phyloP scores from a whole-genome alignment of 2,113 vertebrate genomes.

The Stictonetta naevosa region DNA sequence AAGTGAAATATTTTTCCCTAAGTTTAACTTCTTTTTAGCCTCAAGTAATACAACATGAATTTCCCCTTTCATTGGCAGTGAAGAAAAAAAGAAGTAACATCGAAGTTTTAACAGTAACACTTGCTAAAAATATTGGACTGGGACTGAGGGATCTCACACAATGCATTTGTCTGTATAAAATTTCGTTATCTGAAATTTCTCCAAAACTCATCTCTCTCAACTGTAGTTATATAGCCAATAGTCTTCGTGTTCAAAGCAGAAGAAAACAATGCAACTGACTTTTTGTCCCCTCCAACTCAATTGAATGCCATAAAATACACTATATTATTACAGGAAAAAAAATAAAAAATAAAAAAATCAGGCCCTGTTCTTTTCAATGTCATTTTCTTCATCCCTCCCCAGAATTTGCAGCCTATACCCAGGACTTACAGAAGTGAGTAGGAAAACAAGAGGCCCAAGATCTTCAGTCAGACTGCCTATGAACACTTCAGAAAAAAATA shows the following conservation, averaged over 20 bases:
- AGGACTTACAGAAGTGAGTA: neutral
- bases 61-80: constrained; percentile 24
- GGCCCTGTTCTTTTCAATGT: neutral
- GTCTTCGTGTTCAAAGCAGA: neutral
- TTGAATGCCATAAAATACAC: accelerated
- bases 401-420: neutral
- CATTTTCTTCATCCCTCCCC: neutral
- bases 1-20: neutral
- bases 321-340: neutral
- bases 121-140: constrained; percentile 66
- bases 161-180: neutral
- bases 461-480: neutral
- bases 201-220: constrained; percentile 1
- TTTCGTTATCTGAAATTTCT: constrained; percentile 37
- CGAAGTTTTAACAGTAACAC: constrained; percentile 41
- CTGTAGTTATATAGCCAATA: neutral
- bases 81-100: constrained; percentile 1
- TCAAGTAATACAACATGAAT: constrained; percentile 48
- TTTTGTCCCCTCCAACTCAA: neutral
- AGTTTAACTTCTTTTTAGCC: constrained; percentile 50
- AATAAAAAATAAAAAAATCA: neutral
- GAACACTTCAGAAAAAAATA: neutral
- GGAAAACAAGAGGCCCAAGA: neutral
- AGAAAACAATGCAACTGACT: neutral
- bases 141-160: constrained; percentile 55